Percentiles rank a stretch among this genome's conserved stretches.
These are phyloP conservation scores for Craterocephalus amniculus DNA, from an alignment of 2,797 vertebrate species.

Conservation along the genomic window DNA sequence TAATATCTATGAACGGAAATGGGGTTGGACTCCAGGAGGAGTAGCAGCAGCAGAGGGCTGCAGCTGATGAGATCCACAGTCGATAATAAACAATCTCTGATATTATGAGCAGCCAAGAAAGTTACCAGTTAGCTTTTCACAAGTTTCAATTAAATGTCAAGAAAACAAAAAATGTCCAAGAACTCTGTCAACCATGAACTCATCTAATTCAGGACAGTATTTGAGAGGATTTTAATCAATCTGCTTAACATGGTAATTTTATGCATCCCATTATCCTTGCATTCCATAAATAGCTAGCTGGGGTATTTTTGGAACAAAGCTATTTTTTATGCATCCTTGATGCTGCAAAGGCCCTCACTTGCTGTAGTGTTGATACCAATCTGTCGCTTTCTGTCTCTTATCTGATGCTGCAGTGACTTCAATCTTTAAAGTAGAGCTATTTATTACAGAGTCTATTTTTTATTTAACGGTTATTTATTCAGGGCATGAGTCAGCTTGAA, in stretches of 20 bases:
- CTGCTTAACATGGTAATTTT: constrained; percentile 55
- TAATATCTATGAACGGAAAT: too few relatives aligned
- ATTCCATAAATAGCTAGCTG: constrained; percentile 63
- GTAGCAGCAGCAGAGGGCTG: too few relatives aligned
- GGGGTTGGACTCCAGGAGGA: too few relatives aligned
- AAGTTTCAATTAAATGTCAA: not conserved
- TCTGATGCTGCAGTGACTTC: constrained; percentile 30
- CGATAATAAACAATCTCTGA: too few relatives aligned
- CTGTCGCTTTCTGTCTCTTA: constrained; percentile 41
- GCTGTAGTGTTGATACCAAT: constrained; percentile 46
- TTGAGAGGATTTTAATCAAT: constrained; percentile 35
- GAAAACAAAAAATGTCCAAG: not conserved
- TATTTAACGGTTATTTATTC: constrained; percentile 27
- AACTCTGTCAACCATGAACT: not conserved
- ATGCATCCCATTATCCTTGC: constrained; percentile 46
- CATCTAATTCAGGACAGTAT: not conserved
- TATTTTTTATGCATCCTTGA: constrained; percentile 68
- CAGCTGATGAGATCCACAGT: too few relatives aligned
- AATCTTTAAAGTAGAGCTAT: constrained; percentile 54
- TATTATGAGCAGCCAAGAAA: too few relatives aligned
- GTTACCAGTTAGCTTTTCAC: too few relatives aligned
- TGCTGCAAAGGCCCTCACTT: constrained; percentile 50
- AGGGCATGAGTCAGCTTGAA: constrained; percentile 42
- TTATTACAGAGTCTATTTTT: constrained; percentile 50
- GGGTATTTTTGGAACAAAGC: constrained; percentile 69